phyloP scores from a whole-genome alignment of 2,888 invertebrate genomes.

The Neoaliturus tenellus region DNA sequence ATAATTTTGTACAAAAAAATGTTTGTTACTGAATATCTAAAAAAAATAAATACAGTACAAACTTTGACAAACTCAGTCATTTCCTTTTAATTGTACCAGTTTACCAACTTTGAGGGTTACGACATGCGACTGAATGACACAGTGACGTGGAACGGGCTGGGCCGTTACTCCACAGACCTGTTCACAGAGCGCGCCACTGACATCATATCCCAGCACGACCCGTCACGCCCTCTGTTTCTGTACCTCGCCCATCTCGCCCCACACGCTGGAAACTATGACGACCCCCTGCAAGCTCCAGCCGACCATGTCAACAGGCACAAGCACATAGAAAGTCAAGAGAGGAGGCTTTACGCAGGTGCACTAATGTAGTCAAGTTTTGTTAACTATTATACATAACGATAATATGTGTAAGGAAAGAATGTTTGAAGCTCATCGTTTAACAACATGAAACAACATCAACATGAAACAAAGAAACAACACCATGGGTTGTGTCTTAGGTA shows the following conservation, averaged over 20 bases:
- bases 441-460: too few relatives aligned
- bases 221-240: slow-evolving; percentile 78
- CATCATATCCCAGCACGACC: slow-evolving; percentile 75
- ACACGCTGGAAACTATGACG: slow-evolving; percentile 78
- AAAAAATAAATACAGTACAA: too few relatives aligned
- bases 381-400: not conserved
- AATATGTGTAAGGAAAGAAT: too few relatives aligned
- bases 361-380: not conserved
- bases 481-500: too few relatives aligned
- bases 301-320: slow-evolving; percentile 78
- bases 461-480: too few relatives aligned
- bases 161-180: slow-evolving; percentile 79
- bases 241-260: slow-evolving; percentile 82
- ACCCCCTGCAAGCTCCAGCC: slow-evolving; percentile 83
- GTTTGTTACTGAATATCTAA: too few relatives aligned
- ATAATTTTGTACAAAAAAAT: too few relatives aligned
- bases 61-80: too few relatives aligned
- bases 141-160: slow-evolving; percentile 74
- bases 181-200: slow-evolving; percentile 79
- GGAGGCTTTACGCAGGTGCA: slow-evolving; percentile 82
- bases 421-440: too few relatives aligned
- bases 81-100: slow-evolving; percentile 71
- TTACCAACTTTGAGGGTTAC: slow-evolving; percentile 73
- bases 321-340: slow-evolving; percentile 79
- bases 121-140: slow-evolving; percentile 79